A percentile compares a stretch with the other conserved stretches of the same genome.
Conservation (phyloP, 2,113 vertebrate species). For the Saguinus midas region DNA sequence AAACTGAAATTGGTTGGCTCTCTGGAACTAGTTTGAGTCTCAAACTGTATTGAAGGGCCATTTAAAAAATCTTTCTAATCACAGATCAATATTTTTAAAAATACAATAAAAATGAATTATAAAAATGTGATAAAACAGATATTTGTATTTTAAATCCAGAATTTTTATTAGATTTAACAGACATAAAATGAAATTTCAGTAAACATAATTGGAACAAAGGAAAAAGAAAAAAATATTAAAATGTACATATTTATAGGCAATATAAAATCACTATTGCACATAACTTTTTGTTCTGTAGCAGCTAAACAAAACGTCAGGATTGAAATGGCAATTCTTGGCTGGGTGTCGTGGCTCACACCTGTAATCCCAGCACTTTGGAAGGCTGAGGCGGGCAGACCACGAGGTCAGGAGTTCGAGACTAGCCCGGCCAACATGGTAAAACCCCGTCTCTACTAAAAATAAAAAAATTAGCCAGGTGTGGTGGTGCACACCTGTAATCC, state of each 20-base stretch:
- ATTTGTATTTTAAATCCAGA: not conserved
- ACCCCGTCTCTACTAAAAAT: too few species aligned
- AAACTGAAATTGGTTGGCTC: not conserved
- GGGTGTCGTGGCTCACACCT: too few species aligned
- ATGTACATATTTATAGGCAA: not conserved
- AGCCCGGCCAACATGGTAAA: too few species aligned
- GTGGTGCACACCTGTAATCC: too few species aligned
- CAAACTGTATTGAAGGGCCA: not conserved
- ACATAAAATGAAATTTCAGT: not conserved
- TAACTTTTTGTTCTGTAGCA: not conserved
- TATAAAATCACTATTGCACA: not conserved
- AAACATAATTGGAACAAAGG: not conserved
- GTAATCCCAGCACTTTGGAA: too few species aligned
- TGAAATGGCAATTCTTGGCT: not conserved
- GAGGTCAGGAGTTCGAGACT: too few species aligned
- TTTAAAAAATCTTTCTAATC: not conserved
- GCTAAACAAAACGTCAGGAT: not conserved
- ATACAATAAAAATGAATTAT: not conserved
- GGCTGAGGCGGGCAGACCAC: too few species aligned
- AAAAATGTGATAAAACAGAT: not conserved
- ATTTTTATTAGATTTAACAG: not conserved
- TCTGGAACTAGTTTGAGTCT: not conserved
- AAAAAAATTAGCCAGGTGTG: too few species aligned
- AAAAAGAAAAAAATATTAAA: not conserved
- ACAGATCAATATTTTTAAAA: not conserved